Evolutionary conservation across 2,888 invertebrate species (phyloP), one percentile per base, ranked within the genome.

Genomic region (Tigriopus californicus): DNA sequence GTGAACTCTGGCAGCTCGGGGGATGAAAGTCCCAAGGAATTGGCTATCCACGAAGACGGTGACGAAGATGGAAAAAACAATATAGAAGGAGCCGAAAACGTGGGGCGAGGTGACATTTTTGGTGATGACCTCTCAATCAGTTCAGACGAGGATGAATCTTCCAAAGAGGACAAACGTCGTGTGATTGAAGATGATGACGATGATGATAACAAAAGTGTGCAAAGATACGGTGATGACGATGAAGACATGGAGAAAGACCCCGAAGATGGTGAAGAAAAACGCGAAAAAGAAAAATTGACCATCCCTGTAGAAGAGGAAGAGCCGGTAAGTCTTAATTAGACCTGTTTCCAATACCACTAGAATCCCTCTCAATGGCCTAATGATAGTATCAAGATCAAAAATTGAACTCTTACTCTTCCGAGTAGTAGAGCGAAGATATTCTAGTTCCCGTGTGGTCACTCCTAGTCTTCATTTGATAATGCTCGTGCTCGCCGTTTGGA

Each of bases 61-160:
- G 61, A 40, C 15, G 41, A 15, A 22, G 42, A 13, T 20, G 24
- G 25, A 41, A 41, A 20, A 52, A 20, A 33, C 33, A 8, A 3
- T 8, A 33, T 8, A 3, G 33, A 33, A 33, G 33, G 33, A 3
- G 33, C 6, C 3, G 41, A 57, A 24, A 59, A 41, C 76, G 82
- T 81, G 56, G 82, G 81, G 40, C 85, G 88, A 0, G 84, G 84
- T 63, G 88, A 86, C 10, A 75, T 92, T 33, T 92, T 92, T 72
- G 92, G 92, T 12, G 91, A 91, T 73, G 91, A 90, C 15, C 84
- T 89, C 62, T 91, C 91, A 69, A 91, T 91, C 51, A 89, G 88
- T 68, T 81, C 85, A 8, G 90, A 89, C 64, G 86, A 87, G 65
- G 87, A 85, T 61, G 79, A 74, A 6, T 68, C 44, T 11, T 33